Base-by-base conservation (phyloP, 2,888 invertebrate species). In the Eupithecia subfuscata region DNA sequence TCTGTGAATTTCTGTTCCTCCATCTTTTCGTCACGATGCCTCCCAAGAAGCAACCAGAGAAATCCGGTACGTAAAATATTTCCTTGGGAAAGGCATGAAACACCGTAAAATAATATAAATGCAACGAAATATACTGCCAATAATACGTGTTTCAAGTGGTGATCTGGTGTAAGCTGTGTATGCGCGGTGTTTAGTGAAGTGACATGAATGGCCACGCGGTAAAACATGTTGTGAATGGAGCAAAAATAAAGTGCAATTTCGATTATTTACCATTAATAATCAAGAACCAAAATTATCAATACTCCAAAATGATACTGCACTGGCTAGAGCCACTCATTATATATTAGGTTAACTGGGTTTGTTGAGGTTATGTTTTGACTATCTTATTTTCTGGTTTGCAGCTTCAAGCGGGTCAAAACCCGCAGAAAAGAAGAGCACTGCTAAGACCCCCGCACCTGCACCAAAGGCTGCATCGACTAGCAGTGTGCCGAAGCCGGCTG, bases 41-140 rank as follows among this genome's bases (percentile, higher is more conserved):
- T 96, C 98, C 98, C 86, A 96, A 97, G 93, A 98, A 98, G 96
- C 97, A 97, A 91, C 96, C 97, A 87, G 97, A 98, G 90, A 97
- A 98, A 95, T 95, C 97, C 95, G 97, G 97, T 97, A 96, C 95
- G 95, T 93, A 90, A 48, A 90, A 88, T 77, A 70, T 71, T 77
- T 75, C 64, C 34, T 37, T 52, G 70, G 48, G 69, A 77, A 75
- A 70, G 69, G 43, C 52, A 43, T 71, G 18, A 7, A n/a, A 73
- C 64, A 75, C 12, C 68, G 2, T 45, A 25, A 22, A 68, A 25
- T 43, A 45, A 43, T 6, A 3, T 9, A 56, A 4, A 56, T 22
- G 22, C 22, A 37, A 64, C 64, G 25, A 22, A 43, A 7, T 68
- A 16, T 25, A 68, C 25, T 60, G 12, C 25, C 25, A 60, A 22